These are phyloP conservation scores for Gorilla gorilla DNA, from an alignment of 2,113 vertebrate genomes.

Conservation along the genomic window DNA sequence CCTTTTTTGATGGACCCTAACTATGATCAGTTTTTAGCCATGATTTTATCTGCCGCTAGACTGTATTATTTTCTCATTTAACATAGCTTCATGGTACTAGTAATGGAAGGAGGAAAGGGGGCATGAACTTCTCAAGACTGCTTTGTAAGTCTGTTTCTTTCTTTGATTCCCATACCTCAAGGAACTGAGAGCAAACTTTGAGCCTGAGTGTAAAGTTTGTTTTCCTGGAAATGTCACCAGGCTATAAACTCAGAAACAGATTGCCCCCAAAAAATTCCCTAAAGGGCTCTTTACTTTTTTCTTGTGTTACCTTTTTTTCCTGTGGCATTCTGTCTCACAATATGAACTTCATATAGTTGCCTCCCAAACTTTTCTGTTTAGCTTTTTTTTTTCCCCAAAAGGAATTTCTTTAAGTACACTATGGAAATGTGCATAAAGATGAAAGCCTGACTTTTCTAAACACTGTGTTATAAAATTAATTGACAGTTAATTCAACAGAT, in stretches of 20 bases:
- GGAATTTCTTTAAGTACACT: not conserved
- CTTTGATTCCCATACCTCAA: not conserved
- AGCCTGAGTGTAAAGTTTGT: slow-evolving; percentile 41
- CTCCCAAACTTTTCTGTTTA: not conserved
- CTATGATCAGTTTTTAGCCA: not conserved
- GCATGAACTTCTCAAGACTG: not conserved
- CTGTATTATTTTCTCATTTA: not conserved
- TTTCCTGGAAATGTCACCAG: slow-evolving; percentile 49
- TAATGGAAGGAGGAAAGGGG: not conserved
- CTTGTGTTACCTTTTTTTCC: not conserved
- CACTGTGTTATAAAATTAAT: not conserved
- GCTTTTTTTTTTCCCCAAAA: not conserved
- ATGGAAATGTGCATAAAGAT: not conserved
- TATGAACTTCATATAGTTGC: not conserved
- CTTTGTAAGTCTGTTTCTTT: not conserved
- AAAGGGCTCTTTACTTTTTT: not conserved
- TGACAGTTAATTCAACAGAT: not conserved
- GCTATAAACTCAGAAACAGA: slow-evolving; percentile 40
- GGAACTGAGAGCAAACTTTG: slow-evolving; percentile 5
- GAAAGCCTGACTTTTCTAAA: not conserved
- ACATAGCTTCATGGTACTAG: not conserved
- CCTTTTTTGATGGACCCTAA: not conserved
- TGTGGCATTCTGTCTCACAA: not conserved
- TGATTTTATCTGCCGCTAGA: not conserved
- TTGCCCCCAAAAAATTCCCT: not conserved